A percentile compares a stretch with the other conserved stretches of the same genome.
phyloP scores from a whole-genome alignment of 2,797 vertebrate genomes.

The Lithobates pipiens region DNA sequence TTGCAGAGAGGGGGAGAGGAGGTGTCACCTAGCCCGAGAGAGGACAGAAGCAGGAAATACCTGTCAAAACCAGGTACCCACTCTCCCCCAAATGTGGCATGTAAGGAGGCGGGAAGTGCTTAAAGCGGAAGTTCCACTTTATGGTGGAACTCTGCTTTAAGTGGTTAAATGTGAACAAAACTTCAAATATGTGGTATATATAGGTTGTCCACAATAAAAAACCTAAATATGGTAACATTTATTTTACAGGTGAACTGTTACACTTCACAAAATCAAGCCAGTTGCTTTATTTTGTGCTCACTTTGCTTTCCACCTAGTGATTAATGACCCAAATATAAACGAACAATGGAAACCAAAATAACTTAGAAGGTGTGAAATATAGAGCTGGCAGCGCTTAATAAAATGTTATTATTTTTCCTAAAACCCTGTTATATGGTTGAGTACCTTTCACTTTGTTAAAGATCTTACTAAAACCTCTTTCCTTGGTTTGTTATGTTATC shows the following conservation, averaged over 20 bases:
- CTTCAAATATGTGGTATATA: not conserved
- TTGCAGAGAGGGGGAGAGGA: no score
- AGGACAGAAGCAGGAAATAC: no score
- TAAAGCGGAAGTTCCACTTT: no score
- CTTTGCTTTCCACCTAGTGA: not conserved
- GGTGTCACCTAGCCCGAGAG: no score
- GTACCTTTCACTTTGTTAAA: constrained; percentile 6
- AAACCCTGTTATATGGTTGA: not conserved
- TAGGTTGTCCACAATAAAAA: not conserved
- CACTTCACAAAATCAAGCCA: not conserved
- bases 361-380: constrained; percentile 3
- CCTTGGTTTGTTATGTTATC: not conserved
- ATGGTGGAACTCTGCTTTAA: no score
- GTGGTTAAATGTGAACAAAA: no score
- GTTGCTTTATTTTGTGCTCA: not conserved
- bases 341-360: not conserved
- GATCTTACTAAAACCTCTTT: not conserved
- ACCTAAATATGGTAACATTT: not conserved
- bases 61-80: no score
- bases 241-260: not conserved
- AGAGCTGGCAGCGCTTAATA: not conserved
- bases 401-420: constrained; percentile 9
- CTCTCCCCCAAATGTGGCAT: no score
- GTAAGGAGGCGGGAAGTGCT: no score
- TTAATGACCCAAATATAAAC: constrained; percentile 12